Base-by-base conservation (phyloP, 2,888 invertebrate species). In the Tiliacea citrago region DNA sequence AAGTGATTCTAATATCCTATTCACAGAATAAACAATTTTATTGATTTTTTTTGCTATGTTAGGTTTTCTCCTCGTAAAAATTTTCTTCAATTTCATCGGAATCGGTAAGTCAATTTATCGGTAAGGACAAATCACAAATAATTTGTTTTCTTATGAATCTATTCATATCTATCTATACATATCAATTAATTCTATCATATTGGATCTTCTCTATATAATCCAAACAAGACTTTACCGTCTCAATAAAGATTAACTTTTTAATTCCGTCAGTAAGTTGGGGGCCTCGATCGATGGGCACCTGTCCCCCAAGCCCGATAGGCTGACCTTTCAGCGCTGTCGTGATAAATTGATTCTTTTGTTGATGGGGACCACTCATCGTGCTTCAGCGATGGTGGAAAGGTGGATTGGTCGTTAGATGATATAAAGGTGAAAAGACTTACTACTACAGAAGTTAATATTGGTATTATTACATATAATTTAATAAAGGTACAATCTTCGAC, bases 261-360 rank as follows among this genome's bases (percentile, higher is more conserved):
- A 89, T 88, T 87, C 83, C 77, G 77, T 35, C 45, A 72, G 80
- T 73, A 63, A 81, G 81, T 77, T 75, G 81, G 77, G 75, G 78
- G 77, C 73, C 68, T 69, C 68, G 67, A 84, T 87, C 86, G 80
- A 86, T 82, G 58, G 63, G 66, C 75, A 85, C 84, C 81, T 86
- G 84, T 74, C 82, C 73, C 85, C 79, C 76, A 73, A 61, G 75
- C 63, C 81, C 61, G 82, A 83, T 81, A 82, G 81, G 75, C 83
- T 87, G 91, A 90, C 92, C 90, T 91, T 92, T 91, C 91, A 89
- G 87, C 84, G 85, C 73, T 70, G 88, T 81, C 85, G 87, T 92
- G 92, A 94, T 93, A 93, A 94, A 94, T 93, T 92, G 94, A 90
- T 91, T 91, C 89, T 85, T 90, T 92, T 92, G 91, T 91, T 83